Percentiles rank a stretch among this genome's conserved stretches.
These are phyloP conservation scores for Sebastes nivosus DNA, from an alignment of 2,797 vertebrate species.

Conservation along the genomic window DNA sequence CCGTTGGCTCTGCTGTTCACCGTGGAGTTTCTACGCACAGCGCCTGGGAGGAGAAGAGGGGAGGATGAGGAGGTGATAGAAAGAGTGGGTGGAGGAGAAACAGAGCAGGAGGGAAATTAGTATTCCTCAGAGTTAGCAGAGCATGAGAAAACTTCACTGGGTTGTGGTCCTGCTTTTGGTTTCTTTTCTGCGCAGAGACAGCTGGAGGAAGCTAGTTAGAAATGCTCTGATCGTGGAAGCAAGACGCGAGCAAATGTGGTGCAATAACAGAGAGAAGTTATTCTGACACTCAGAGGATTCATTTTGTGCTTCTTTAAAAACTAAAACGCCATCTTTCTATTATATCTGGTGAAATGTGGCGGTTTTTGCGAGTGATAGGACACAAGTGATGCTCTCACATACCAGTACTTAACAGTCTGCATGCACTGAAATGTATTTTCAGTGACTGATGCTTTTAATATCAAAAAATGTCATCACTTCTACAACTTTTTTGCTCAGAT, in stretches of 20 bases:
- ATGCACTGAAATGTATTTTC: background rate
- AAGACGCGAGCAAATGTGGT: background rate
- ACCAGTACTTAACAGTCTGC: background rate
- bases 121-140: conserved; percentile 1
- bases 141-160: background rate
- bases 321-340: background rate
- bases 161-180: background rate
- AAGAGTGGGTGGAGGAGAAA: conserved; percentile 6
- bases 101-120: conserved; percentile 6
- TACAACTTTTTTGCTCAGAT: background rate
- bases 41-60: conserved; percentile 73
- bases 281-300: background rate
- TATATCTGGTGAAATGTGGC: background rate
- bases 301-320: background rate
- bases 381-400: background rate
- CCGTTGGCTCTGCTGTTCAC: conserved; percentile 83
- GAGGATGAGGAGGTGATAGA: background rate
- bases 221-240: background rate
- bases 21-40: conserved; percentile 86
- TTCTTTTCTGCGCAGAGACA: background rate
- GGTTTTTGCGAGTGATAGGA: background rate
- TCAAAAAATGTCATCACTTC: background rate
- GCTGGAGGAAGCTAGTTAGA: background rate
- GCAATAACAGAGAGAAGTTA: background rate
- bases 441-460: conserved; percentile 45